Evolutionary conservation across 2,888 invertebrate species (phyloP), one percentile per base, ranked within the genome.

Genomic region (Cacoxenus indagator): DNA sequence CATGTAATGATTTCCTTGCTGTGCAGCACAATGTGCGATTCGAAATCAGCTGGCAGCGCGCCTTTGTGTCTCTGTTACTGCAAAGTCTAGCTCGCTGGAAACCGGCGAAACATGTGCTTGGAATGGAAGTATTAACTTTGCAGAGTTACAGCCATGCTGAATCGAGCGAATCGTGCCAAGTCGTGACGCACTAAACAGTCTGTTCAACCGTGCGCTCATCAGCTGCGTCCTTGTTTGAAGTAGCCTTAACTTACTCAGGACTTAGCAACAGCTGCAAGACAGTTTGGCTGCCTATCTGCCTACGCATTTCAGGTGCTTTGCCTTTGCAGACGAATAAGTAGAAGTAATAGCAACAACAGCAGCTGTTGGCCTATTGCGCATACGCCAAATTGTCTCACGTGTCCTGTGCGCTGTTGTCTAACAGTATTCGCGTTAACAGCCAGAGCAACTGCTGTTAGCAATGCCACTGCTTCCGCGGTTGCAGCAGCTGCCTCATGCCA

Each of bases 61-160:
- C 14, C 37, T 0, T 37, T 14, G 8, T 48, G 4, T 55, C 26
- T 26, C 55, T 55, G 55, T 26, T n/a, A 19, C 55, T 55, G 55
- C 26, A 55, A 55, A 55, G 9, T 24, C 19, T 26, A 22, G 11
- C 14, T 55, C 14, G 27, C 14, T 55, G 55, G 55, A 55, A 55
- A 55, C 55, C 55, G 55, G 55, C 27, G 26, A 55, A 55, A 55
- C 55, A 55, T 55, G 55, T 55, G 55, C 55, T 55, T 55, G 55
- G 55, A 55, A 55, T 27, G 26, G 26, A 55, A 19, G 11, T 55
- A 55, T 55, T 55, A 27, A 9, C 55, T 55, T 55, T 55, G 55
- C 55, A 55, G 55, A 24, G 24, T 26, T 26, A 26, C 26, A 26
- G 11, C 55, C 11, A n/a, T n/a, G n/a, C n/a, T n/a, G n/a, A n/a